phyloP scores from a whole-genome alignment of 2,888 invertebrate genomes.

The Tinea trinotella region DNA sequence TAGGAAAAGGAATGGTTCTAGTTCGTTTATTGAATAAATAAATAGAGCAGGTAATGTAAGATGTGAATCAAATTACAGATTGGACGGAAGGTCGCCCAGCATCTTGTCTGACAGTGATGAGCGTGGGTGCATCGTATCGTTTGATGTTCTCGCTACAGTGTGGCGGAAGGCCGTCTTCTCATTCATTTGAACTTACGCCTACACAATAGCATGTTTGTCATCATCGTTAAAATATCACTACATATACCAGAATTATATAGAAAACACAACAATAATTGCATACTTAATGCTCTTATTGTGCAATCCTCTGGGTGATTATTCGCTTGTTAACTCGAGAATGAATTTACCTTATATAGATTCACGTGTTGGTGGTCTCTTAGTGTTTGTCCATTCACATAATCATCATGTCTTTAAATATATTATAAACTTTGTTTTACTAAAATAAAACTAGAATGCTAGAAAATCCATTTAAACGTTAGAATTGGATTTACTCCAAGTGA shows the following conservation, averaged over 20 bases:
- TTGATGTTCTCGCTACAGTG: conserved; percentile 12
- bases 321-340: not conserved
- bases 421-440: not conserved
- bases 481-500: conserved; percentile 5
- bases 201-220: conserved; percentile 8
- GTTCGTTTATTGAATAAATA: not conserved
- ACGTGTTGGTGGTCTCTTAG: not conserved
- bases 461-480: not conserved
- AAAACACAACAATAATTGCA: not conserved
- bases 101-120: conserved; percentile 11
- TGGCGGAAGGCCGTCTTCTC: conserved; percentile 18
- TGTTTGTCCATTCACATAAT: not conserved
- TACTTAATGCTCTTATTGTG: not conserved
- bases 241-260: not conserved
- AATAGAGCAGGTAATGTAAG: conserved; percentile 3
- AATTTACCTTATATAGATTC: conserved; percentile 1
- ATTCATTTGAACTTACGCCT: conserved; percentile 14
- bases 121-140: conserved; percentile 13
- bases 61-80: conserved; percentile 8
- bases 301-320: not conserved
- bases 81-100: conserved; percentile 12
- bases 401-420: not conserved
- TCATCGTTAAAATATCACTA: not conserved
- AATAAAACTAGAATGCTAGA: not conserved
- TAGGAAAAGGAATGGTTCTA: not conserved